phyloP scores from a whole-genome alignment of 2,113 vertebrate species.

The Caracal caracal region DNA sequence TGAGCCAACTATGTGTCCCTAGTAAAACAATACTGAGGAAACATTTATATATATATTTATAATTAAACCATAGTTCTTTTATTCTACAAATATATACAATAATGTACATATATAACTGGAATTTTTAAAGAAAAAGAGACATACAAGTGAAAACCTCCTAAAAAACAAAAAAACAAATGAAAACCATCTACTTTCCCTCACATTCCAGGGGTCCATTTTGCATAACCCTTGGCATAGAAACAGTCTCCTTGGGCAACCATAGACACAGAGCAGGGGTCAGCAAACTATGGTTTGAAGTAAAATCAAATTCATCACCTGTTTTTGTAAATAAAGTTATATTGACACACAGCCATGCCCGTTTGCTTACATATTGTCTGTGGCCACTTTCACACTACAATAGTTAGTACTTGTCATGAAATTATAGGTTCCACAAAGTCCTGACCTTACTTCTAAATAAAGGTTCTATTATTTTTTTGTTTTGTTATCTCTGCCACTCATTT shows the following conservation, averaged over 20 bases:
- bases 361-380: background rate
- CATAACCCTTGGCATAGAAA: background rate
- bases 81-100: background rate
- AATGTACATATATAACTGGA: background rate
- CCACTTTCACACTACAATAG: background rate
- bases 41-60: background rate
- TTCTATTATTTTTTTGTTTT: background rate
- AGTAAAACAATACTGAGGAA: background rate
- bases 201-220: background rate
- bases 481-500: background rate
- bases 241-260: background rate
- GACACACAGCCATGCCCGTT: background rate
- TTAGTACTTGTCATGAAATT: background rate
- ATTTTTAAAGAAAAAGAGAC: background rate
- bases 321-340: background rate
- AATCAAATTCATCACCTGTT: background rate
- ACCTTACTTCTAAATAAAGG: background rate
- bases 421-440: background rate
- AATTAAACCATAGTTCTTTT: background rate
- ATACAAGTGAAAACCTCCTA: background rate
- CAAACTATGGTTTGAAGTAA: background rate
- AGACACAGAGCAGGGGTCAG: background rate
- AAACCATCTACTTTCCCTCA: background rate
- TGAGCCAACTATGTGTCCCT: too few relatives aligned
- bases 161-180: background rate